Percentiles rank a stretch among this genome's conserved stretches.
These are phyloP conservation scores for Apodemia zela DNA, from an alignment of 2,888 invertebrate genomes.

Conservation along the genomic window DNA sequence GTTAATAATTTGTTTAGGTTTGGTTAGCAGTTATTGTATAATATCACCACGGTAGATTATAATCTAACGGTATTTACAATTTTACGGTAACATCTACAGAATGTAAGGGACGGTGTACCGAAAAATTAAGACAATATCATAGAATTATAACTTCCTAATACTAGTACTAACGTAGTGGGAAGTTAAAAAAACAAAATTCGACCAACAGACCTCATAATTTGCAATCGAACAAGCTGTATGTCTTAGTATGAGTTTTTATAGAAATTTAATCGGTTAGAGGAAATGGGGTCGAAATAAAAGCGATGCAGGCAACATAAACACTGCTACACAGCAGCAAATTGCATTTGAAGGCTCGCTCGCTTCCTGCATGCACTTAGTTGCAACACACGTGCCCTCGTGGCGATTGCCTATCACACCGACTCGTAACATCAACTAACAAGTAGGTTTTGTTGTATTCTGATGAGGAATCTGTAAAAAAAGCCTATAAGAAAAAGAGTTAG, in stretches of 20 bases:
- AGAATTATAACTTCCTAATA: no score
- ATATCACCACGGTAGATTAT: no score
- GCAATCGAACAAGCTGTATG: neutral
- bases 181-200: neutral
- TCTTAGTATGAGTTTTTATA: slow-evolving; percentile 17
- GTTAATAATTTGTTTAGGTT: no score
- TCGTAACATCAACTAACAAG: slow-evolving; percentile 9
- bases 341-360: slow-evolving; percentile 40
- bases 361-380: slow-evolving; percentile 42
- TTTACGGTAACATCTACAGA: no score
- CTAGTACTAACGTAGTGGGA: no score
- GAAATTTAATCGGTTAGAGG: slow-evolving; percentile 31
- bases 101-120: no score
- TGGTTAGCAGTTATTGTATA: no score
- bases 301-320: slow-evolving; percentile 29
- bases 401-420: slow-evolving; percentile 28
- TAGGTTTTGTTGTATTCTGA: no score
- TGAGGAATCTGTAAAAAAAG: no score
- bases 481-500: no score
- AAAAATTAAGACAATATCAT: no score
- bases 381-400: slow-evolving; percentile 31
- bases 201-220: neutral
- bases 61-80: no score
- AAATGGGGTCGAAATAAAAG: slow-evolving; percentile 38
- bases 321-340: slow-evolving; percentile 36